A percentile compares a stretch with the other conserved stretches of the same genome.
Conservation (phyloP, 2,797 vertebrate species). For the Danio kyathit region DNA sequence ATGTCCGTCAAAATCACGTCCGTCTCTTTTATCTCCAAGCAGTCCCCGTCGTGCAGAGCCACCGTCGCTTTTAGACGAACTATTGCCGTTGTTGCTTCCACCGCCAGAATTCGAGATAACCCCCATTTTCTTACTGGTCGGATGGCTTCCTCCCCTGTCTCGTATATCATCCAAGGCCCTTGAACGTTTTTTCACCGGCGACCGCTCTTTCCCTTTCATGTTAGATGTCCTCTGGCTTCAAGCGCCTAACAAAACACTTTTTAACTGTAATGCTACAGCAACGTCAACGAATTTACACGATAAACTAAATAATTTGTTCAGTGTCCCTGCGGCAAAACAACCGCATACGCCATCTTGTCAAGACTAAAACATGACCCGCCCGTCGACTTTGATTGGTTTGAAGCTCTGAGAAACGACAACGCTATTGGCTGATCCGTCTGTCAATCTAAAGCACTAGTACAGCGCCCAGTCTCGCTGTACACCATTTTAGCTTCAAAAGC, state of each 20-base stretch:
- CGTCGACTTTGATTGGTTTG: constrained; percentile 69
- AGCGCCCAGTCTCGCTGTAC: constrained; percentile 31
- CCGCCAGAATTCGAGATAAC: constrained; percentile 81
- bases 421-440: constrained; percentile 58
- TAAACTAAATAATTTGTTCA: constrained; percentile 70
- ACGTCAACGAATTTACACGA: constrained; percentile 49
- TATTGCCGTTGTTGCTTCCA: constrained; percentile 84
- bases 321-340: constrained; percentile 81
- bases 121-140: constrained; percentile 88
- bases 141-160: constrained; percentile 91
- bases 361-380: constrained; percentile 72
- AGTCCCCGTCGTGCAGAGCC: constrained; percentile 78
- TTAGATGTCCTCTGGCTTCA: constrained; percentile 68
- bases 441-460: constrained; percentile 66
- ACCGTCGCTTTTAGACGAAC: constrained; percentile 78
- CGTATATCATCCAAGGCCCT: constrained; percentile 93
- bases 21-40: constrained; percentile 84
- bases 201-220: constrained; percentile 98
- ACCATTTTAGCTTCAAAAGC: constrained; percentile 34
- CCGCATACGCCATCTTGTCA: constrained; percentile 86
- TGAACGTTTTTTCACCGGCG: constrained; percentile 95
- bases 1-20: constrained; percentile 88
- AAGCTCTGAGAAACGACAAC: constrained; percentile 60
- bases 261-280: constrained; percentile 52
- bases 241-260: constrained; percentile 44